Evolutionary conservation across 2,113 vertebrate genomes (phyloP).

Genomic region (Hepsetus odoe): DNA sequence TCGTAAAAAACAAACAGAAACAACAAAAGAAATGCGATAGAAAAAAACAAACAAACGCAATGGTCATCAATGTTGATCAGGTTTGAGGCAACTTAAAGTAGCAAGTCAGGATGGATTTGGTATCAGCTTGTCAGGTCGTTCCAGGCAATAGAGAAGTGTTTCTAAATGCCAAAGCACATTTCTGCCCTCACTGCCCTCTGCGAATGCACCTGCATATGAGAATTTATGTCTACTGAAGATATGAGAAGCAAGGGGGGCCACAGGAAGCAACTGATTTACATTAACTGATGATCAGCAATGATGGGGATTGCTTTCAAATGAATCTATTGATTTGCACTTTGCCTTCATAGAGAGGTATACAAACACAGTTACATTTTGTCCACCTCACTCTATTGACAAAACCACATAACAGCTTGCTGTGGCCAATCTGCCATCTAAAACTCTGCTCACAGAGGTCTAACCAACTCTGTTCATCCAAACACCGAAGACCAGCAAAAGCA

Average conservation of each 20-base stretch:
- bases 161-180: neutral
- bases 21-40: constrained; percentile 20
- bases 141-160: constrained; percentile 2
- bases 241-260: constrained; percentile 35
- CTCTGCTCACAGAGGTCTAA: neutral
- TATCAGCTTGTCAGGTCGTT: constrained; percentile 28
- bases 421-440: neutral
- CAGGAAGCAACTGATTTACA: constrained; percentile 4
- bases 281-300: constrained; percentile 51
- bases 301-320: constrained; percentile 49
- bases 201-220: constrained; percentile 5
- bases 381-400: neutral
- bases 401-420: neutral
- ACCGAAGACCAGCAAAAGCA: neutral
- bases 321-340: constrained; percentile 53
- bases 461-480: neutral
- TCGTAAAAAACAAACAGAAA: constrained; percentile 51
- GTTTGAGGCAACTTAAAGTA: constrained; percentile 38
- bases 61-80: constrained; percentile 26
- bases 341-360: neutral
- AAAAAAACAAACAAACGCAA: constrained; percentile 58
- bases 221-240: constrained; percentile 48
- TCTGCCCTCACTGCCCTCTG: neutral
- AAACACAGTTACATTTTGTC: constrained; percentile 10
- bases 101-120: constrained; percentile 46